Conservation (phyloP, 2,888 invertebrate species). For the Molorchus minor region DNA sequence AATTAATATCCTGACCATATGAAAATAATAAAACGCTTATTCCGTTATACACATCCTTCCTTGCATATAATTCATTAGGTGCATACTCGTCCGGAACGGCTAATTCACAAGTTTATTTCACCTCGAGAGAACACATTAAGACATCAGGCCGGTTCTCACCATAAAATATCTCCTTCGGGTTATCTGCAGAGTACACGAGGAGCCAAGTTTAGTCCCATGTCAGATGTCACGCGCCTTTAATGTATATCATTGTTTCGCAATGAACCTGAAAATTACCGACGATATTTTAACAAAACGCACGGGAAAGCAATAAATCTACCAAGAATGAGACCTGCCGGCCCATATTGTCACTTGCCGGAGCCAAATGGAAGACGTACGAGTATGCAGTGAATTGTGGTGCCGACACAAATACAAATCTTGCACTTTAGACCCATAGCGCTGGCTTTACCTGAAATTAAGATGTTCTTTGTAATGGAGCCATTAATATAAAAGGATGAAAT, state of each 20-base stretch:
- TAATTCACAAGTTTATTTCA: slow-evolving; percentile 34
- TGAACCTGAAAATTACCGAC: slow-evolving; percentile 50
- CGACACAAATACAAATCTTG: slow-evolving; percentile 17
- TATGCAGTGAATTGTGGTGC: slow-evolving; percentile 2
- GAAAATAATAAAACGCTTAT: background rate
- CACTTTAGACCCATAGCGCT: background rate
- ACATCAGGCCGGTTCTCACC: slow-evolving; percentile 48
- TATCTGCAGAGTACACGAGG: slow-evolving; percentile 48
- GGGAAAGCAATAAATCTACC: slow-evolving; percentile 42
- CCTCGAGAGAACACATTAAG: slow-evolving; percentile 45
- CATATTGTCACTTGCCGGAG: slow-evolving; percentile 35
- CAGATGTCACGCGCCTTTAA: slow-evolving; percentile 47
- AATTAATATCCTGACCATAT: no score
- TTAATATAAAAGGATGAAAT: background rate
- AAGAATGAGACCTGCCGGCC: slow-evolving; percentile 33
- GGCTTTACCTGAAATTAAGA: slow-evolving; percentile 25
- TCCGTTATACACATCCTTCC: background rate
- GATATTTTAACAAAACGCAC: slow-evolving; percentile 49
- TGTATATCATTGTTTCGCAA: slow-evolving; percentile 51
- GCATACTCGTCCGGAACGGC: slow-evolving; percentile 21
- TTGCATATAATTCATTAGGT: slow-evolving; percentile 18
- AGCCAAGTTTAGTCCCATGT: slow-evolving; percentile 50
- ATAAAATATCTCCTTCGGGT: slow-evolving; percentile 47
- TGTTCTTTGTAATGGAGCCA: slow-evolving; percentile 9
- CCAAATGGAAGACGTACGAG: slow-evolving; percentile 4